Conservation (phyloP, 2,113 vertebrate genomes). For the Triplophysa dalaica region DNA sequence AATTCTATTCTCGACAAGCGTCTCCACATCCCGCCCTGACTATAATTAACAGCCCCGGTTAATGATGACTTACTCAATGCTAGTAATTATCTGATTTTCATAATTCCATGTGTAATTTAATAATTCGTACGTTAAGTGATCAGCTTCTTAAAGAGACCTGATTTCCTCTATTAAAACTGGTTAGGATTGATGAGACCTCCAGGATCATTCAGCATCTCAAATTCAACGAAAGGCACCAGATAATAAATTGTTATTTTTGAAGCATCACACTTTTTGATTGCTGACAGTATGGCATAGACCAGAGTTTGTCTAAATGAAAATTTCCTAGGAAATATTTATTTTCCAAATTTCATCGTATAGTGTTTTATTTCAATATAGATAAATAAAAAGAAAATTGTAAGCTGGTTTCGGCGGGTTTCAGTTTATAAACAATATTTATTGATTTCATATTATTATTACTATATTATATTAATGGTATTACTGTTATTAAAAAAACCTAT, state of each 20-base stretch:
- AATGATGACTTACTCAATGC: constrained; percentile 99
- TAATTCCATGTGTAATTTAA: constrained; percentile 99
- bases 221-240: background rate
- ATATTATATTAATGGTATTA: too few relatives aligned
- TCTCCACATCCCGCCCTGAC: constrained; percentile 78
- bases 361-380: too few relatives aligned
- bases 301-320: too few relatives aligned
- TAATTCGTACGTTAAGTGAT: constrained; percentile 94
- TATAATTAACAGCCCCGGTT: constrained; percentile 99
- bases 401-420: too few relatives aligned
- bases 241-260: background rate
- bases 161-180: constrained; percentile 73
- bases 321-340: too few relatives aligned
- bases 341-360: too few relatives aligned
- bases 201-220: background rate
- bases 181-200: constrained; percentile 71
- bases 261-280: too few relatives aligned
- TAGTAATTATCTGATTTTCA: constrained; percentile 99
- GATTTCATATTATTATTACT: background rate
- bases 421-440: background rate
- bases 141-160: constrained; percentile 83
- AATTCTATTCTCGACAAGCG: constrained; percentile 90
- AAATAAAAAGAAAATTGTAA: too few relatives aligned
- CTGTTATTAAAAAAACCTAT: too few relatives aligned
- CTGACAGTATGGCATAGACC: too few relatives aligned